Percentiles rank a stretch among this genome's conserved stretches.
phyloP scores from a whole-genome alignment of 2,888 invertebrate species.

The Apamea crenata region DNA sequence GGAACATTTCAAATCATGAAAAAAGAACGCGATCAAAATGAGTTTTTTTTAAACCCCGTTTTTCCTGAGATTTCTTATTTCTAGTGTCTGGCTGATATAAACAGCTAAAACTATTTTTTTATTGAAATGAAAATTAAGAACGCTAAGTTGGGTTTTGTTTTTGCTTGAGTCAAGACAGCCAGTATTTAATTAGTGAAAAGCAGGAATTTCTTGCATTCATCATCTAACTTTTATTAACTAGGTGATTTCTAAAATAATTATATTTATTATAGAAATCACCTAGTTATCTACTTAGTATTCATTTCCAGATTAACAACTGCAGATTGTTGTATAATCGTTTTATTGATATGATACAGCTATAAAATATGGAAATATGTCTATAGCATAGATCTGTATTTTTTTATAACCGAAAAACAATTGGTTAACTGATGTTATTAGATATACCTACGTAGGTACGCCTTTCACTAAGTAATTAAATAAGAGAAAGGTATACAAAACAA shows the following conservation, averaged over 20 bases:
- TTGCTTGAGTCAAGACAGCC: no score
- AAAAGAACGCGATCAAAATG: neutral
- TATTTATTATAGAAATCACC: neutral
- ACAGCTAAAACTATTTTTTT: no score
- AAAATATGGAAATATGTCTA: no score
- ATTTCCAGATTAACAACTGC: neutral
- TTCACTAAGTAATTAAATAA: conserved; percentile 64
- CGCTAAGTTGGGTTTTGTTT: neutral
- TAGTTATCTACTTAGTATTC: neutral
- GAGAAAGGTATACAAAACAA: conserved; percentile 54
- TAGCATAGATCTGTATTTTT: conserved; percentile 21
- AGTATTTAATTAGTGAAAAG: neutral
- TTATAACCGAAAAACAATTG: conserved; percentile 41
- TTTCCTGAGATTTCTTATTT: neutral
- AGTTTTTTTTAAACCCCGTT: neutral
- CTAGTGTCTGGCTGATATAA: neutral
- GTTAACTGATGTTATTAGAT: conserved; percentile 36
- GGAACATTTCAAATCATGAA: neutral
- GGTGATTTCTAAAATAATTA: no score
- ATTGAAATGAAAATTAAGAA: conserved; percentile 15
- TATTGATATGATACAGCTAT: conserved; percentile 10
- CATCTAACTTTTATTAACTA: no score
- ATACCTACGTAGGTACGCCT: conserved; percentile 35
- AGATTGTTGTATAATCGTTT: neutral
- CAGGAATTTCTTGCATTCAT: no score